Base-by-base conservation (phyloP, 2,888 invertebrate genomes). In the Standfussiana lucernea region DNA sequence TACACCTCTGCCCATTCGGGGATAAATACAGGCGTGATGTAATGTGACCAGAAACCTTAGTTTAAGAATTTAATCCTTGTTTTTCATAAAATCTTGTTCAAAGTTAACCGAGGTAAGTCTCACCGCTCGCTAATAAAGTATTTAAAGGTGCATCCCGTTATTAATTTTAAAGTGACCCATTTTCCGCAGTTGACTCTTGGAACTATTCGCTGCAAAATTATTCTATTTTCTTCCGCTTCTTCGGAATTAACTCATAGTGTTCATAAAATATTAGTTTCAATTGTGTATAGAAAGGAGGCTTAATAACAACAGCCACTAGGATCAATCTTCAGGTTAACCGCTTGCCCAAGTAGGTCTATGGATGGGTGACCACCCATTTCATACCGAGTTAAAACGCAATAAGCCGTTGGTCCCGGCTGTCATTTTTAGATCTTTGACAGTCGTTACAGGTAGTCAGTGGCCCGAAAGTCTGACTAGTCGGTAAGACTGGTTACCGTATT, bases 101-200 rank as follows among this genome's bases (percentile, higher is more conserved):
- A 53, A 68, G 45, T 67, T 24, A 71, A 68, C 18, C 21, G 15
- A 13, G 59, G 37, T 61, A 40, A 66, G 69, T 59, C 40, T 24
- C 28, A 13, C 18, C 42, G 42, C 42, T 35, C 66, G 61, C 61
- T 68, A 65, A 42, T 76, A 81, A 68, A 56, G 62, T 76, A 67
- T 76, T 84, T 82, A 75, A 73, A 79, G 72, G 40, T 64, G 69
- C 73, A 77, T 70, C 42, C 50, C 37, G 61, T 56, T 72, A 72
- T 79, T 77, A 85, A 73, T 75, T 62, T 66, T 37, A 56, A 72
- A 80, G 79, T 80, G 77, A 85, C 75, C 77, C 24, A 85, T 80
- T 85, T 85, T 72, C 68, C 67, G 62, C 50, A 28, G 72, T 79
- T 72, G 74, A 84, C 71, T 79, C 76, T 74, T 21, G 50, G 24